Evolutionary conservation across 2,888 invertebrate species (phyloP), one percentile per base, ranked within the genome.

Genomic region (Drosophila mulleri): DNA sequence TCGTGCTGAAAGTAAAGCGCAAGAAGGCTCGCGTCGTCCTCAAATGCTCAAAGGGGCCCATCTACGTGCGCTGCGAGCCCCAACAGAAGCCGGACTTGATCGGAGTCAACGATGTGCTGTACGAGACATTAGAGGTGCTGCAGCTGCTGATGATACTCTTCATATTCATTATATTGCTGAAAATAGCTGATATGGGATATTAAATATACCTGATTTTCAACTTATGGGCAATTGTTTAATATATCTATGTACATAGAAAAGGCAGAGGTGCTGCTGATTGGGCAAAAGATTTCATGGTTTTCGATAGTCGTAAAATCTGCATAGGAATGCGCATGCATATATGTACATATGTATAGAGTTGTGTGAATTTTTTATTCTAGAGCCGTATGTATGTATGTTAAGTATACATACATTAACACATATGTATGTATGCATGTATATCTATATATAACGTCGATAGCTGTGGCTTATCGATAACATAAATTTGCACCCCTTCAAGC

Each of bases 131-230:
- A 1, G 66, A 70, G n/a, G 4, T 75, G 4, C 1, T 74, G 3
- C 74, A 76, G 41, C 45, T 65, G 18, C 11, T 76, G 2, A 32
- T 76, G 9, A 39, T 76, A 37, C 11, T 76, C 4, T 2, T 74
- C 3, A 74, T 78, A 53, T 57, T 65, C 12, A 32, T 44, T 2
- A 9, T 53, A 7, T 20, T 78, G 6, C 29, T 65, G 0, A 62
- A 44, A 57, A 37, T 59, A 32, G n/a, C 16, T 7, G 23, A 48
- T 4, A 2, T 39, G 37, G 2, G 18, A 12, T 47, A 18, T 54
- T 69, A 69, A 67, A 41, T 20, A 45, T 29, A 20, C 23, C 1
- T 23, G 11, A 23, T 16, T 12, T 3, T 18, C 29, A 7, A 16
- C 23, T 1, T 16, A 23, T 45, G 14, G 3, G 20, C 3, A 26